Conservation (phyloP, 1,140 invertebrate genomes). For the Bradynema listronoti region DNA sequence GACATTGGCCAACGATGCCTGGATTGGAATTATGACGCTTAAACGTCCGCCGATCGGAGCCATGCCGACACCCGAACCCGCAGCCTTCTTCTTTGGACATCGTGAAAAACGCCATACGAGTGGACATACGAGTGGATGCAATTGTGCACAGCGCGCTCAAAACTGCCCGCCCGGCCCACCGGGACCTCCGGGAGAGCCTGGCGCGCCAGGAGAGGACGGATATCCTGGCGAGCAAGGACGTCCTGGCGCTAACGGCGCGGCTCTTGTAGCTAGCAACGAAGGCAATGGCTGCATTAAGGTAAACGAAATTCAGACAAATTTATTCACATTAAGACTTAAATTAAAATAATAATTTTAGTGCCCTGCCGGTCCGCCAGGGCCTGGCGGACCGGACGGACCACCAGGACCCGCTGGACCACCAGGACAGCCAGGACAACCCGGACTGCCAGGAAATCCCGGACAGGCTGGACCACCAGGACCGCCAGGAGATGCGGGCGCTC, state of each 20-base stretch:
- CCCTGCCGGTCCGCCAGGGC: too few relatives aligned
- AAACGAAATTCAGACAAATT: too few relatives aligned
- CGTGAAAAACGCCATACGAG: conserved; percentile 31
- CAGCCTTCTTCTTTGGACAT: conserved; percentile 31
- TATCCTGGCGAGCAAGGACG: conserved; percentile 21
- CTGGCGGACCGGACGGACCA: not conserved
- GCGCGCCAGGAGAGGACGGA: conserved; percentile 25
- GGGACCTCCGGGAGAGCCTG: not conserved
- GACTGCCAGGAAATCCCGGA: not conserved
- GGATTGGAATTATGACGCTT: too few relatives aligned
- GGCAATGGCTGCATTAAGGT: too few relatives aligned
- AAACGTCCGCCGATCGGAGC: too few relatives aligned
- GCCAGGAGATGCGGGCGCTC: conserved; percentile 1
- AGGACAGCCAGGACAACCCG: conserved; percentile 8
- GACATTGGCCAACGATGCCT: conserved; percentile 25
- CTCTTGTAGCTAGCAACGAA: not conserved
- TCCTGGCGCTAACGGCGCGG: conserved; percentile 12
- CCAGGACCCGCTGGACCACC: not conserved
- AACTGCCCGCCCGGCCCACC: conserved; percentile 26
- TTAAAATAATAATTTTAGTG: too few relatives aligned
- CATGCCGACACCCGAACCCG: not conserved
- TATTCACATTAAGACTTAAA: too few relatives aligned
- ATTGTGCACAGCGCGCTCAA: conserved; percentile 30
- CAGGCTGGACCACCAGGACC: conserved; percentile 11
- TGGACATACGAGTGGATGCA: conserved; percentile 1